Evolutionary conservation across 2,797 vertebrate genomes (phyloP).

Genomic region (Acrossocheilus wenchowensis): DNA sequence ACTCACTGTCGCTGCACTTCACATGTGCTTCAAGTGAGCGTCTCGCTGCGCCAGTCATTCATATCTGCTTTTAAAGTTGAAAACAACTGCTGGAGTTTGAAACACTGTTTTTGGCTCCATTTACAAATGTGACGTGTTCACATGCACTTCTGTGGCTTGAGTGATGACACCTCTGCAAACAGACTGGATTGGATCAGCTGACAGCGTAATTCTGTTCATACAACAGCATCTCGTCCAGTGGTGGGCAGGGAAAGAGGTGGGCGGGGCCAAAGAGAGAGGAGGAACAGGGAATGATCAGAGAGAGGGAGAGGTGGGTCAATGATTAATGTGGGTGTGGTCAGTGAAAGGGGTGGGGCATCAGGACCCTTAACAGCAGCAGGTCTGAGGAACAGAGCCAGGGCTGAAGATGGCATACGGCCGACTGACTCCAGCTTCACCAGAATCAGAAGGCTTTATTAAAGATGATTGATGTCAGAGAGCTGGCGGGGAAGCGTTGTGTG

Average conservation of each 20-base stretch:
- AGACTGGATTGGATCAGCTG: constrained; percentile 64
- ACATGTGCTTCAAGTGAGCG: too few species aligned
- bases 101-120: background rate
- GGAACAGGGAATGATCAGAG: too few species aligned
- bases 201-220: constrained; percentile 16
- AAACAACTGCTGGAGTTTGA: background rate
- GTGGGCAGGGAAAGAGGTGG: background rate
- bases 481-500: background rate
- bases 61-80: background rate
- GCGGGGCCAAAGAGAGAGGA: too few species aligned
- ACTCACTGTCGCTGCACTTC: background rate
- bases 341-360: background rate
- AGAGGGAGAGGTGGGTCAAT: too few species aligned
- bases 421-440: constrained; percentile 70
- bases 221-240: background rate
- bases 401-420: constrained; percentile 68
- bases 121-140: background rate
- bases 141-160: background rate
- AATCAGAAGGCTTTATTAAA: constrained; percentile 73
- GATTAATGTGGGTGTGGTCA: background rate
- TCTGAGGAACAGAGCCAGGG: constrained; percentile 55
- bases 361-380: background rate
- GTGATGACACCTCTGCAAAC: constrained; percentile 26
- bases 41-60: background rate
- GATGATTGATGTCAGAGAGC: constrained; percentile 68